These are phyloP conservation scores for Garra rufa DNA, from an alignment of 2,113 vertebrate genomes.

Conservation along the genomic window DNA sequence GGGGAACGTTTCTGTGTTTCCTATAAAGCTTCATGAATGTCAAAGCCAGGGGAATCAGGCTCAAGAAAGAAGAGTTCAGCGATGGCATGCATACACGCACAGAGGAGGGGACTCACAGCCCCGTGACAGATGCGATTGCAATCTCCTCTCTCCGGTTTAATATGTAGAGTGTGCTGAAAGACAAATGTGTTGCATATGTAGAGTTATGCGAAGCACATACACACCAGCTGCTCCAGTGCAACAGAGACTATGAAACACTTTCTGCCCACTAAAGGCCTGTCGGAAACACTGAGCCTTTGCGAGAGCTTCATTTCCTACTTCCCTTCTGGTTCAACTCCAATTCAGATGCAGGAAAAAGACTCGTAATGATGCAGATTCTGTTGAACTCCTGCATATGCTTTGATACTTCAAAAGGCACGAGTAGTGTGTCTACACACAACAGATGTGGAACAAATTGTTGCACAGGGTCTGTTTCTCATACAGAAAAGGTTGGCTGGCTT, in stretches of 20 bases:
- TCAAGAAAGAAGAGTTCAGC: conserved; percentile 28
- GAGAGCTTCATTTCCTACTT: neutral
- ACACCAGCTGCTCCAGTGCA: conserved; percentile 46
- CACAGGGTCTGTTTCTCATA: conserved; percentile 35
- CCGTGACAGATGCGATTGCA: conserved; percentile 47
- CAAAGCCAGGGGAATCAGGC: conserved; percentile 30
- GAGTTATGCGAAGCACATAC: conserved; percentile 22
- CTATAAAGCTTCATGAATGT: conserved; percentile 50
- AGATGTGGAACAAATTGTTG: conserved; percentile 45
- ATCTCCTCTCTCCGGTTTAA: conserved; percentile 36
- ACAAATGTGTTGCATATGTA: conserved; percentile 57
- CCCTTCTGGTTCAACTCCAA: neutral
- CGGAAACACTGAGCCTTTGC: conserved; percentile 25
- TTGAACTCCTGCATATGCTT: neutral
- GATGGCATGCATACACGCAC: conserved; percentile 39
- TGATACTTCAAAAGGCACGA: conserved; percentile 3
- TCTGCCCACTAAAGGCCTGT: conserved; percentile 18
- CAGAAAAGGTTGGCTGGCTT: neutral
- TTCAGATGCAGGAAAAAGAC: conserved; percentile 3
- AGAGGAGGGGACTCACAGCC: neutral
- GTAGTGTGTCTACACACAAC: conserved; percentile 33
- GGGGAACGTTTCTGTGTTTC: conserved; percentile 11
- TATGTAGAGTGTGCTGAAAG: conserved; percentile 33
- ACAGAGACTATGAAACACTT: conserved; percentile 20
- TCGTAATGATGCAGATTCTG: neutral